Percentiles rank a stretch among this genome's conserved stretches.
phyloP scores from a whole-genome alignment of 2,113 vertebrate genomes.

The Thinocorus orbignyianus region DNA sequence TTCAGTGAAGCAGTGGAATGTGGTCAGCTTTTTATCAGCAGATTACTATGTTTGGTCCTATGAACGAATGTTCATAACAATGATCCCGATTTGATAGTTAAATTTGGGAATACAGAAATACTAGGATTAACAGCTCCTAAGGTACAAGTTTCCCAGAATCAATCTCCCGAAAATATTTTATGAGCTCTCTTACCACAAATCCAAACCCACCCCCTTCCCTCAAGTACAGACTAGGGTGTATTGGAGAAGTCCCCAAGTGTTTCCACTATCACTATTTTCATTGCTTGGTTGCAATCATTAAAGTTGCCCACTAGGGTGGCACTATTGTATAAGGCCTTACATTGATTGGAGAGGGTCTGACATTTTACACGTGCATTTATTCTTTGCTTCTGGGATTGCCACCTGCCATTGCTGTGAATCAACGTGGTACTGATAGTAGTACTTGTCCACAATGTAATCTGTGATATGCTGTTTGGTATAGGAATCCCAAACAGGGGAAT shows the following conservation, averaged over 20 bases:
- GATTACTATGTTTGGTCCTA: not conserved
- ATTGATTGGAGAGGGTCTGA: not conserved
- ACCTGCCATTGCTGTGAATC: not conserved
- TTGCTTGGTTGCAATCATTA: not conserved
- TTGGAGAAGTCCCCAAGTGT: not conserved
- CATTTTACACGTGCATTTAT: not conserved
- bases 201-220: not conserved
- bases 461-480: not conserved
- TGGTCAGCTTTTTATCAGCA: not conserved
- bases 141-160: not conserved
- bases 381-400: not conserved
- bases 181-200: not conserved
- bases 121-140: not conserved
- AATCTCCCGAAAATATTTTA: not conserved
- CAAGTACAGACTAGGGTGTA: not conserved
- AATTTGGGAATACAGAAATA: not conserved
- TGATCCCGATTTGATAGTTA: not conserved
- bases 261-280: not conserved
- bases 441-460: not conserved
- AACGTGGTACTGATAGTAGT: not conserved
- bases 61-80: not conserved
- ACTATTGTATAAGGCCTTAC: not conserved
- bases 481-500: not conserved
- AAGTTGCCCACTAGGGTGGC: not conserved
- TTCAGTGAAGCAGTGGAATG: not conserved